These are phyloP conservation scores for Daboia siamensis DNA, from an alignment of 2,113 vertebrate species.

Conservation along the genomic window DNA sequence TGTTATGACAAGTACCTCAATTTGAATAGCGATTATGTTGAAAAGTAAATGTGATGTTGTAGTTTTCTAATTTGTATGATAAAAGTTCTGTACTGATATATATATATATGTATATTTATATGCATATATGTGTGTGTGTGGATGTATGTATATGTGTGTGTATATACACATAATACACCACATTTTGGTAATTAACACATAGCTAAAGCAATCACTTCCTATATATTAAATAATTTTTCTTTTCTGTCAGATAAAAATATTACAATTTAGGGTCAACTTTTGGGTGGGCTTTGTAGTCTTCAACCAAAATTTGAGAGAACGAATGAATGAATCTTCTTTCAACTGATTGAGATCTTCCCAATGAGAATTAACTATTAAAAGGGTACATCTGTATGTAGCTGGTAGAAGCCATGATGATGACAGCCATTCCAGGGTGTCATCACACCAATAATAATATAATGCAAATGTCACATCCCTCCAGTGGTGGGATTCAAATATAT, in stretches of 20 bases:
- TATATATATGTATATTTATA: no score
- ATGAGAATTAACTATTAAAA: not conserved
- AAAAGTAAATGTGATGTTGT: no score
- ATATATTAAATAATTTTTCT: not conserved
- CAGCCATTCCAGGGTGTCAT: not conserved
- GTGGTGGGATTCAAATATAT: no score
- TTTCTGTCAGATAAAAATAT: not conserved
- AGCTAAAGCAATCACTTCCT: not conserved
- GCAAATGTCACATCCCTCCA: not conserved
- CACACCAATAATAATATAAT: not conserved
- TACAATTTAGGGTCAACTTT: not conserved
- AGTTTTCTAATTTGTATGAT: no score
- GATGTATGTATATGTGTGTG: no score
- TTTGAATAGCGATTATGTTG: no score
- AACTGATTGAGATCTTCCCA: not conserved
- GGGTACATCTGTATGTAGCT: not conserved
- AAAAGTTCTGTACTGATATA: no score
- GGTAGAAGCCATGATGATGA: not conserved
- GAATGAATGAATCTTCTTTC: not conserved
- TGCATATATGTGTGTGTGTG: no score
- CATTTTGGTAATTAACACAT: not conserved
- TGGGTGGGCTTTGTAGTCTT: not conserved
- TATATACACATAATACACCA: not conserved
- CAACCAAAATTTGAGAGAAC: not conserved
- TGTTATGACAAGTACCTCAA: no score